phyloP scores from a whole-genome alignment of 2,113 vertebrate genomes.

The Pelusios castaneus region DNA sequence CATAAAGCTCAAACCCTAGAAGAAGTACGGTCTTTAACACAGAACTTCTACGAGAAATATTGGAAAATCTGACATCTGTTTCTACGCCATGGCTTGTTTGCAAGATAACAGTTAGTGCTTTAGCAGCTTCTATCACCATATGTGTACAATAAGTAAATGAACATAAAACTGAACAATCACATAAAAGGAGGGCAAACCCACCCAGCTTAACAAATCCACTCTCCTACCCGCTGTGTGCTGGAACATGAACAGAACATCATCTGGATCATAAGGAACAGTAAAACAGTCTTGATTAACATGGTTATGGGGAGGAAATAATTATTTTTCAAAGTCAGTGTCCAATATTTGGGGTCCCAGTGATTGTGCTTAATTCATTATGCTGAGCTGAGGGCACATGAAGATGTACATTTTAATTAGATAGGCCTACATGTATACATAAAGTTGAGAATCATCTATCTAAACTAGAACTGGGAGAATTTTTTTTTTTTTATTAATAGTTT shows the following conservation, averaged over 20 bases:
- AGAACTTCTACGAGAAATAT: constrained; percentile 24
- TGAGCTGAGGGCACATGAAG: neutral
- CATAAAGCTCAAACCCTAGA: neutral
- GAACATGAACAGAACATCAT: constrained; percentile 63
- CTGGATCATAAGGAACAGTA: constrained; percentile 65
- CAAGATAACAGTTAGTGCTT: constrained; percentile 49
- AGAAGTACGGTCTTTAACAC: constrained; percentile 31
- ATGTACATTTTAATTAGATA: constrained; percentile 36
- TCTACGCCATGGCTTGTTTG: constrained; percentile 33
- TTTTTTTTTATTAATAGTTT: neutral
- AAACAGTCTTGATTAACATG: constrained; percentile 60
- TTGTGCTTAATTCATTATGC: constrained; percentile 13
- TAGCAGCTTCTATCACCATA: constrained; percentile 61
- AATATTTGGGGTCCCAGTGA: constrained; percentile 7
- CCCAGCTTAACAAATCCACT: constrained; percentile 69
- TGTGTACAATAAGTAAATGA: constrained; percentile 71
- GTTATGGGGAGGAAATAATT: constrained; percentile 49
- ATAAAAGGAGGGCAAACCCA: constrained; percentile 71
- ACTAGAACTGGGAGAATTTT: neutral
- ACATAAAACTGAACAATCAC: constrained; percentile 68
- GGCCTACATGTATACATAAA: constrained; percentile 20
- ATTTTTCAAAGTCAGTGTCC: constrained; percentile 41
- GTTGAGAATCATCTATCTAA: constrained; percentile 32
- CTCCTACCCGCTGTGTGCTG: constrained; percentile 58
- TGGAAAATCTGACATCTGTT: constrained; percentile 36